Percentiles rank a stretch among this genome's conserved stretches.
These are phyloP conservation scores for Drosophila tristis DNA, from an alignment of 1,140 invertebrate genomes.

Conservation along the genomic window DNA sequence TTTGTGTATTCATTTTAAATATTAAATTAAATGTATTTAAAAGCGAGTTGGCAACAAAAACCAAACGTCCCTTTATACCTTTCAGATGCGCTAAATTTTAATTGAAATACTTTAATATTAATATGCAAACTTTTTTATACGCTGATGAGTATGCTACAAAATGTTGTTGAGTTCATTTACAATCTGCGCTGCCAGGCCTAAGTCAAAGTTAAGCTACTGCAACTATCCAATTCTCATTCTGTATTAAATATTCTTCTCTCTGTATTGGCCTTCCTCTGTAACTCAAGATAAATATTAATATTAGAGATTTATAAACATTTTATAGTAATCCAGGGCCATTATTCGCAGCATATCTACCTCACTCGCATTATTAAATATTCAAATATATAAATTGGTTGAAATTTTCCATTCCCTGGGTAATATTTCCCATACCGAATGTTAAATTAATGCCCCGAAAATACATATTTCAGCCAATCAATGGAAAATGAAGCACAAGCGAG, in stretches of 20 bases:
- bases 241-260: no score
- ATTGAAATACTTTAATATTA: slow-evolving; percentile 25
- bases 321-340: neutral
- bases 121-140: no score
- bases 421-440: neutral
- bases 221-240: no score
- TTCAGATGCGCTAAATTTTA: slow-evolving; percentile 11
- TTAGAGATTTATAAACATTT: neutral
- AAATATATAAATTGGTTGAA: neutral
- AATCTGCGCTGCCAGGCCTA: no score
- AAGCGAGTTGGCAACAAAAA: slow-evolving; percentile 28
- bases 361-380: no score
- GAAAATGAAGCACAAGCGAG: neutral
- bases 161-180: no score
- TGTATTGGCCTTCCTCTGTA: no score
- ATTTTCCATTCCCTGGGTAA: neutral
- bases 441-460: slow-evolving; percentile 1
- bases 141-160: neutral
- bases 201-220: no score
- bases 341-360: neutral
- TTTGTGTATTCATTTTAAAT: slow-evolving; percentile 58
- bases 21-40: slow-evolving; percentile 80
- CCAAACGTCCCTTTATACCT: neutral
- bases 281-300: no score
- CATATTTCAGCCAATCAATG: slow-evolving; percentile 20